A percentile compares a stretch with the other conserved stretches of the same genome.
Conservation (phyloP, 2,113 vertebrate genomes). For the Porphyrio hochstetteri region DNA sequence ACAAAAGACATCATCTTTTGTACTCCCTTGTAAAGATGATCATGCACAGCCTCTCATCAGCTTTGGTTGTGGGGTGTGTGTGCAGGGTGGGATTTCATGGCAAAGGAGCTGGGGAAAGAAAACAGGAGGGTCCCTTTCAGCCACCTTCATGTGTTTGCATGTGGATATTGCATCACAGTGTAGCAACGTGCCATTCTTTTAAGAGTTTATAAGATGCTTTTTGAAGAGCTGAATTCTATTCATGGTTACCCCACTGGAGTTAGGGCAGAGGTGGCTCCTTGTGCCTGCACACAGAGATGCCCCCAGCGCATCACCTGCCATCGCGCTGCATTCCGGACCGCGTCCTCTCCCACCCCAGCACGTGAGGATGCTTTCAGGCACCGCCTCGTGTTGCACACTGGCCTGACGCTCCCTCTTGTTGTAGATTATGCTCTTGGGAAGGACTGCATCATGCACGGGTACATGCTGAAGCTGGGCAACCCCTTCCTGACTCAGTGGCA, state of each 20-base stretch:
- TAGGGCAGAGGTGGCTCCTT: neutral
- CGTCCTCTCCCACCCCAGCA: neutral
- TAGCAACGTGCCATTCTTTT: neutral
- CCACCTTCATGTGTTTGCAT: neutral
- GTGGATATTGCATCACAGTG: neutral
- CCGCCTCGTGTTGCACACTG: accelerated
- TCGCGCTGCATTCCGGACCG: accelerated
- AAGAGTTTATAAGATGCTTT: neutral
- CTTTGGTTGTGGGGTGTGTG: neutral
- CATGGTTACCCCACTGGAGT: neutral
- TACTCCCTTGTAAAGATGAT: neutral
- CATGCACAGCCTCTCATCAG: neutral
- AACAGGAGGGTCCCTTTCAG: neutral
- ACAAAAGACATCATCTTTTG: neutral
- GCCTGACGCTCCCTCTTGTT: accelerated
- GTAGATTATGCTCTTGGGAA: conserved; percentile 94
- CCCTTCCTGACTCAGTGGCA: conserved; percentile 98
- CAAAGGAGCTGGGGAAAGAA: neutral
- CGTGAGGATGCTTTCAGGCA: accelerated
- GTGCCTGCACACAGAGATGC: neutral
- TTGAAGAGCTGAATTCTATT: neutral
- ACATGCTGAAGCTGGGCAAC: conserved; percentile 96
- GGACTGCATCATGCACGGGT: conserved; percentile 96
- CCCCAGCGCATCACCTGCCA: accelerated
- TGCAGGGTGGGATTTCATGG: neutral